Percentiles rank a stretch among this genome's conserved stretches.
phyloP scores from a whole-genome alignment of 2,888 invertebrate species.

The Pseudococcus jackbeardsleyi region DNA sequence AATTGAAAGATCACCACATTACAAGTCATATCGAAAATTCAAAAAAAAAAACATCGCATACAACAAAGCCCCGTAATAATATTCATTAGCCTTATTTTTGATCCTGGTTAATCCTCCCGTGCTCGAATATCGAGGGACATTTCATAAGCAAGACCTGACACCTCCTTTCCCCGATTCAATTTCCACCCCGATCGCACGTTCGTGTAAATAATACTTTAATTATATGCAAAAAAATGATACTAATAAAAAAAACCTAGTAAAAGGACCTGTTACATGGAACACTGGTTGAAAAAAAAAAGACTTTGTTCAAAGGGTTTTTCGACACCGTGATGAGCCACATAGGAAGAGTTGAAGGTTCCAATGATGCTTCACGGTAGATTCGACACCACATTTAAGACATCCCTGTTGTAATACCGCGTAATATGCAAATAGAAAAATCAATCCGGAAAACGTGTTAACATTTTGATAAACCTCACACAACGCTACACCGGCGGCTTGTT shows the following conservation, averaged over 20 bases:
- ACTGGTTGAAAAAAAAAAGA: neutral
- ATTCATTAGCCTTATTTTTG: neutral
- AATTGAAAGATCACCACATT: too few relatives aligned
- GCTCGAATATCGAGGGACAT: conserved; percentile 1
- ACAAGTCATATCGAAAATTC: too few relatives aligned
- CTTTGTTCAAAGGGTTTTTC: neutral
- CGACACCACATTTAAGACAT: neutral
- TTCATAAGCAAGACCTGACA: neutral
- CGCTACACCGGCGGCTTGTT: neutral
- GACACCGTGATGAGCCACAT: neutral
- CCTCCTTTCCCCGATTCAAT: neutral
- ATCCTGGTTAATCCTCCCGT: conserved; percentile 5
- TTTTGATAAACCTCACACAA: conserved; percentile 41
- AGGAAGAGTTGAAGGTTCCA: neutral
- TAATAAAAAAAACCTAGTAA: neutral
- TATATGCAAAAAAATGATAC: neutral
- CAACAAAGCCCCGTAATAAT: neutral
- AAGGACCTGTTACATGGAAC: neutral
- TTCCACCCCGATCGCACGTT: neutral
- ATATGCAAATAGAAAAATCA: conserved; percentile 53
- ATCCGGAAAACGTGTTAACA: conserved; percentile 52
- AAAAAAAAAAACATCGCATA: neutral
- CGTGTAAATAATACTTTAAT: conserved; percentile 33
- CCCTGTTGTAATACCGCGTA: neutral
- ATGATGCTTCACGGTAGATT: neutral